Percentiles rank a stretch among this genome's conserved stretches.
These are phyloP conservation scores for Heteromormyrus szaboi DNA, from an alignment of 2,797 vertebrate genomes.

Conservation along the genomic window DNA sequence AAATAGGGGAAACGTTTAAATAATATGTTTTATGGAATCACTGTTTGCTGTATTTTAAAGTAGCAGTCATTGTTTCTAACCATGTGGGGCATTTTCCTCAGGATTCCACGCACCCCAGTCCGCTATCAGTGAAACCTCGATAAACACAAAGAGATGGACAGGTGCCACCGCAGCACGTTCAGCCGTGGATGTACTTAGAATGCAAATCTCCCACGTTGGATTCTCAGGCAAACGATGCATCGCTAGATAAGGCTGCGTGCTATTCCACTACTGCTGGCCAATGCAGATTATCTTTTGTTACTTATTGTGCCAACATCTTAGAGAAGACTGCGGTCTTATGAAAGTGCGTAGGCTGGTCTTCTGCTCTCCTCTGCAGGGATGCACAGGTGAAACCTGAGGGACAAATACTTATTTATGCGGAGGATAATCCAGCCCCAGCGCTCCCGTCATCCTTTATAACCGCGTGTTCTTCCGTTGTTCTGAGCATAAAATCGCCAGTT, in stretches of 20 bases:
- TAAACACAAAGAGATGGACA: slow-evolving; percentile 1
- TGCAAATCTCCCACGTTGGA: neutral
- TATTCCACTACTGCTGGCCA: neutral
- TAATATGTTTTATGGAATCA: slow-evolving; percentile 23
- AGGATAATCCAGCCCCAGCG: neutral
- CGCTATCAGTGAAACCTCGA: slow-evolving; percentile 27
- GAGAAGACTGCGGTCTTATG: neutral
- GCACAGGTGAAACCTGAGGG: neutral
- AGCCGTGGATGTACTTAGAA: neutral
- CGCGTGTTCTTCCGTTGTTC: neutral
- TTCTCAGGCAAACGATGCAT: neutral
- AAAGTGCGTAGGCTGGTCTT: neutral
- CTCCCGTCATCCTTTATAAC: neutral
- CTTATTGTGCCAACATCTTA: neutral
- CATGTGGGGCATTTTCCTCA: neutral
- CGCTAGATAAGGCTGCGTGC: neutral
- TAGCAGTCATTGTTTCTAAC: neutral
- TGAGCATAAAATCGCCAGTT: neutral
- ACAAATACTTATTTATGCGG: neutral
- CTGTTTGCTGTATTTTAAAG: slow-evolving; percentile 23
- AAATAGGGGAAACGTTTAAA: slow-evolving; percentile 21
- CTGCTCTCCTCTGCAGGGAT: neutral
- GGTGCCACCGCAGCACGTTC: neutral
- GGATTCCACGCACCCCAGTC: slow-evolving; percentile 23
- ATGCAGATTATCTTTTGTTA: neutral